Base-by-base conservation (phyloP, 2,113 vertebrate species). In the Eulemur macaco region DNA sequence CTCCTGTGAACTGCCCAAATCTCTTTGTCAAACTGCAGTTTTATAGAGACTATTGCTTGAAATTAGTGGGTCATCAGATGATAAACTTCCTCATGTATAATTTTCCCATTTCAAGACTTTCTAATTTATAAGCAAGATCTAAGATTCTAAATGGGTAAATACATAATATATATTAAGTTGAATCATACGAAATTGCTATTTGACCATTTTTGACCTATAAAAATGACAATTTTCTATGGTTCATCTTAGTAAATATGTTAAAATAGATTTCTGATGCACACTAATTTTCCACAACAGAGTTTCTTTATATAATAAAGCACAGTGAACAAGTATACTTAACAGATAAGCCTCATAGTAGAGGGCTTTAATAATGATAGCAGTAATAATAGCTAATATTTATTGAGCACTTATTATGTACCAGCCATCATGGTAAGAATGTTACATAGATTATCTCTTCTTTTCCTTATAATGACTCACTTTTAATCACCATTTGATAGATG, bases 21-120 rank as follows among this genome's bases (percentile, higher is more conserved):
- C 11, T 78, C 56, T 73, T 83, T 23, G 29, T 15, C 31, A 85
- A 91, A 68, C 9, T 23, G 34, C 0, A 69, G 15, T 83, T 89
- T 90, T 78, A 54, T 4, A 63, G 54, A 94, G 68, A 80, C 56
- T 68, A 50, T 5, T 80, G 18, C 34, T 87, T 94, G 25, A 91
- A 73, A 76, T 90, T 84, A 93, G 58, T 85, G 50, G 6, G 31
- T 71, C 50, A 85, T 78, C 15, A 77, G 27, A 90, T 69, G 9
- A 76, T 56, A 92, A 83, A 87, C 25, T 86, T 86, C 73, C 42
- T 89, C 29, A 87, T 31, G 13, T 27, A 54, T 83, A 54, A 77
- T 93, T 92, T 89, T 89, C 58, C n/a, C 60, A 78, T 92, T 80
- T 85, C 8, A 95, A 88, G 21, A 63, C 42, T 63, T 85, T 66